Evolutionary conservation across 2,888 invertebrate genomes (phyloP).

Genomic region (Gibbula magus): DNA sequence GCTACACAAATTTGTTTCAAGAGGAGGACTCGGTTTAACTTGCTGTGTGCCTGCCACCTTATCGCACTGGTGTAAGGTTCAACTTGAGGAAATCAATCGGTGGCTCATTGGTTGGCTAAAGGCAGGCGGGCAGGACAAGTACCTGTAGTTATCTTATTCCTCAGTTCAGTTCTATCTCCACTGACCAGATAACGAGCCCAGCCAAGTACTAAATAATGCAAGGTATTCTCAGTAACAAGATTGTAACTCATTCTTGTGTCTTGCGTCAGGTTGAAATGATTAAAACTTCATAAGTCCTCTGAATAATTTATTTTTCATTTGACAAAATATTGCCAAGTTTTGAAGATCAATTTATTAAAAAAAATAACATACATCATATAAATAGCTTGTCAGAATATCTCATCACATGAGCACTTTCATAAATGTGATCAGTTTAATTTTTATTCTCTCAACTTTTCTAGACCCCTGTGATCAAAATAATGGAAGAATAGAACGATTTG

Average conservation of each 20-base stretch:
- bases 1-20: not conserved
- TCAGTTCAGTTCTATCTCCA: too few relatives aligned
- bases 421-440: too few relatives aligned
- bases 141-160: not conserved
- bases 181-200: not conserved
- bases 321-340: too few relatives aligned
- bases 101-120: not conserved
- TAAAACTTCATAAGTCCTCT: too few relatives aligned
- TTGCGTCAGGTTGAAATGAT: not conserved
- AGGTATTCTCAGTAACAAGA: not conserved
- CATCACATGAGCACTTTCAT: too few relatives aligned
- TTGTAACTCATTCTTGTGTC: not conserved
- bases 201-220: not conserved
- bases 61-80: conserved; percentile 17
- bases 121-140: not conserved
- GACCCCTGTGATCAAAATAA: too few relatives aligned
- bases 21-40: not conserved
- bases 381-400: too few relatives aligned
- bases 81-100: not conserved
- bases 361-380: too few relatives aligned
- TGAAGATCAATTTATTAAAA: too few relatives aligned
- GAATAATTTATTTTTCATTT: too few relatives aligned
- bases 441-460: too few relatives aligned
- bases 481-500: too few relatives aligned
- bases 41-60: not conserved